Evolutionary conservation across 2,888 invertebrate species (phyloP).

Genomic region (Caprella mutica): DNA sequence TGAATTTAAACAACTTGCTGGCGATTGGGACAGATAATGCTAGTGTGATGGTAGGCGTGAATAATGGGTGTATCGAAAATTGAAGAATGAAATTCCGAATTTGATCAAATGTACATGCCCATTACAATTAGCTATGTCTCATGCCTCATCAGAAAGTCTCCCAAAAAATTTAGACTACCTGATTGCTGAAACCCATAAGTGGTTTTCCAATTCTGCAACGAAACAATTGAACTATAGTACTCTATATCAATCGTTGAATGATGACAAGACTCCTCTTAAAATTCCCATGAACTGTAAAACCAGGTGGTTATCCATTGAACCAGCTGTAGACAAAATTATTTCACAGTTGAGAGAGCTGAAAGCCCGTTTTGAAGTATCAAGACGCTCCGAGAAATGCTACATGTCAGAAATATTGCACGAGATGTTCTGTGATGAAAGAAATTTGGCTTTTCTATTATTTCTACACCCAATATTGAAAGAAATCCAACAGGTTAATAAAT

Average conservation of each 20-base stretch:
- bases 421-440: constrained; percentile 11
- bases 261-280: constrained; percentile 6
- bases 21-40: constrained; percentile 17
- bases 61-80: constrained; percentile 16
- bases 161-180: constrained; percentile 13
- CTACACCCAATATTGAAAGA: constrained; percentile 3
- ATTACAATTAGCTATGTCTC: constrained; percentile 12
- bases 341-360: not conserved
- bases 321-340: constrained; percentile 9
- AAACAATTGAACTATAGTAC: constrained; percentile 5
- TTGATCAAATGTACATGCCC: constrained; percentile 11
- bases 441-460: not conserved
- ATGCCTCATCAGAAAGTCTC: constrained; percentile 1
- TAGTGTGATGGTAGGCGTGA: constrained; percentile 14
- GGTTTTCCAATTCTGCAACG: constrained; percentile 6
- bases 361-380: constrained; percentile 6
- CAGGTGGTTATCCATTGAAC: constrained; percentile 12
- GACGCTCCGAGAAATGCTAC: constrained; percentile 11
- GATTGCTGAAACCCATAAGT: constrained; percentile 8
- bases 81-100: constrained; percentile 10
- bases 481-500: constrained; percentile 12
- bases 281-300: constrained; percentile 9
- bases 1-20: constrained; percentile 8
- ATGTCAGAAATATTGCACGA: constrained; percentile 3
- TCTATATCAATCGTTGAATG: constrained; percentile 3